Percentiles rank a stretch among this genome's conserved stretches.
Conservation (phyloP, 2,113 vertebrate genomes). For the Tachysurus vachellii region DNA sequence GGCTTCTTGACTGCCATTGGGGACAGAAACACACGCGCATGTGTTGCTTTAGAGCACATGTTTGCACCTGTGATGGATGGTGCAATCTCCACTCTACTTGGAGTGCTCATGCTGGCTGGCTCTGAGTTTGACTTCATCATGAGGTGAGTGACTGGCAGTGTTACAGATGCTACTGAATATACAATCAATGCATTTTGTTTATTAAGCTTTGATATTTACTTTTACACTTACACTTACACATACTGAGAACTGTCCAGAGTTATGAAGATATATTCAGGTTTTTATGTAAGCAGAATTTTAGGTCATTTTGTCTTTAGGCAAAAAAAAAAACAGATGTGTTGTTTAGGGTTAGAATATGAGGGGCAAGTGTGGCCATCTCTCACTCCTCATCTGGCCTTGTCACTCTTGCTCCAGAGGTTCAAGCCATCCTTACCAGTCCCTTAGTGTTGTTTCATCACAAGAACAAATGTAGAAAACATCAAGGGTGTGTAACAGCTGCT, state of each 20-base stretch:
- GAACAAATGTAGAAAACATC: slow-evolving; percentile 79
- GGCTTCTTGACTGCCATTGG: slow-evolving; percentile 96
- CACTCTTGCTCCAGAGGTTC: slow-evolving; percentile 58
- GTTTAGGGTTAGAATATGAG: slow-evolving; percentile 43
- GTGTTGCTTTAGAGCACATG: slow-evolving; percentile 93
- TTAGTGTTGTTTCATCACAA: slow-evolving; percentile 54
- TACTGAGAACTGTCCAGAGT: neutral
- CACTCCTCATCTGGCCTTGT: slow-evolving; percentile 69
- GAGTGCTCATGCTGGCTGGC: slow-evolving; percentile 95
- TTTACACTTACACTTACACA: neutral
- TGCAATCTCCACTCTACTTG: slow-evolving; percentile 95
- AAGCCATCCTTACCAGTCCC: slow-evolving; percentile 6
- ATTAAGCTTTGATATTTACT: neutral
- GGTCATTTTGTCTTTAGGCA: neutral
- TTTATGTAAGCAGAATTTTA: neutral
- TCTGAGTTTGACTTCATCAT: slow-evolving; percentile 99
- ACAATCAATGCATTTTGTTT: neutral
- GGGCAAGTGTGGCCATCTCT: slow-evolving; percentile 57
- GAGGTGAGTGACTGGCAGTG: slow-evolving; percentile 75
- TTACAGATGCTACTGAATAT: neutral
- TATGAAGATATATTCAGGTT: neutral
- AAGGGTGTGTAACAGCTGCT: slow-evolving; percentile 79
- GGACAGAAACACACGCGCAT: slow-evolving; percentile 86
- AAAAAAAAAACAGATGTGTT: slow-evolving; percentile 59
- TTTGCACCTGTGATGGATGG: slow-evolving; percentile 95